A percentile compares a stretch with the other conserved stretches of the same genome.
Evolutionary conservation across 2,888 invertebrate species (phyloP).

Genomic region (Listrodromus nycthemerus): DNA sequence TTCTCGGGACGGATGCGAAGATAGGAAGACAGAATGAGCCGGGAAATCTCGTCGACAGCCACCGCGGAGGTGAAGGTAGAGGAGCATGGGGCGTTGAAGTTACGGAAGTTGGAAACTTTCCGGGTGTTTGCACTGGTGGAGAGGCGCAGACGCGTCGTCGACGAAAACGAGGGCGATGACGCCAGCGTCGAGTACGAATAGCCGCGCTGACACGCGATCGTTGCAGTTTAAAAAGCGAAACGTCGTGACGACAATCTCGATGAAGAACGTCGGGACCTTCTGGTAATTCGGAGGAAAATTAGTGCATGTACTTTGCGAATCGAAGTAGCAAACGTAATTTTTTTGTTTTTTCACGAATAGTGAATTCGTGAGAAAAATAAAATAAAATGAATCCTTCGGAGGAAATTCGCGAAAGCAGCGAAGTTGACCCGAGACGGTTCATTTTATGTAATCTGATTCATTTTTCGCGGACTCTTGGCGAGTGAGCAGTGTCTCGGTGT

Average conservation of each 20-base stretch:
- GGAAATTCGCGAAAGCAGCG: not conserved
- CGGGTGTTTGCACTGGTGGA: slow-evolving; percentile 35
- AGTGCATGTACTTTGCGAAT: not conserved
- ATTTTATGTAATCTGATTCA: not conserved
- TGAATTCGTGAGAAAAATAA: not conserved
- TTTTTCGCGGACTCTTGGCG: not conserved
- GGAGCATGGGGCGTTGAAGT: slow-evolving; percentile 40
- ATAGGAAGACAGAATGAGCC: slow-evolving; percentile 47
- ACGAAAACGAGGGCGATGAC: slow-evolving; percentile 30
- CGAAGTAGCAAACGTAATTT: not conserved
- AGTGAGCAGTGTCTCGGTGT: not conserved
- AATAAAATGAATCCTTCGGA: not conserved
- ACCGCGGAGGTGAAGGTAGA: slow-evolving; percentile 25
- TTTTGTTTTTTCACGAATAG: no score
- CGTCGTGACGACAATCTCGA: slow-evolving; percentile 1
- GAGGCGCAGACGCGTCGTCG: slow-evolving; percentile 32
- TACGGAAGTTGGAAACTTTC: slow-evolving; percentile 54
- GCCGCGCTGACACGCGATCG: not conserved
- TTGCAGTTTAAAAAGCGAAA: slow-evolving; percentile 6
- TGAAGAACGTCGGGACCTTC: slow-evolving; percentile 8
- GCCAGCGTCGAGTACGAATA: slow-evolving; percentile 19
- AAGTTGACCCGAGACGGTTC: not conserved
- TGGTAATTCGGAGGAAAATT: not conserved
- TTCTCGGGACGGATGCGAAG: slow-evolving; percentile 62
- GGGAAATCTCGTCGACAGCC: slow-evolving; percentile 37